Base-by-base conservation (phyloP, 1,140 invertebrate genomes). In the Pissodes strobi region DNA sequence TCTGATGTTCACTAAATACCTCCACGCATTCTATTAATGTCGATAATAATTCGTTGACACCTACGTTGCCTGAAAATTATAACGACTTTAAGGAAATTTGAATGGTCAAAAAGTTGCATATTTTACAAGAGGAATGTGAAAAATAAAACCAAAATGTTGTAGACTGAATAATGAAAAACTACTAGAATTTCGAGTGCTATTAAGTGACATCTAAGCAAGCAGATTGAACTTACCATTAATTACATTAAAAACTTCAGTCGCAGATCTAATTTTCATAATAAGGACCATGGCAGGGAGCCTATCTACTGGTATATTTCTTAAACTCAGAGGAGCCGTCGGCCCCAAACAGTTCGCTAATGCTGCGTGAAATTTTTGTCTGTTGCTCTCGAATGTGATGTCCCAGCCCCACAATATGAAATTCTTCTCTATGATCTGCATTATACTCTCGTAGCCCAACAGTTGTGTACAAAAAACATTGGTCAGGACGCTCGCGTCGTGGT, bases 401-500 rank as follows among this genome's bases (percentile, higher is more conserved):
- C 95, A 98, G 46, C 94, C 94, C 87, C 93, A 98, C 0, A 94
- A 85, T 18, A 97, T 80, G 80, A 97, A 97, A 82, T 95, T 94
- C 22, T 85, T 86, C 51, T 88, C 87, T 23, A 98, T 84, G 64
- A 90, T 90, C 78, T 93, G 89, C 48, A 95, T 86, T 48, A 97
- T 88, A 43, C 90, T 90, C 75, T 96, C 94, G 70, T 89, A 90
- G 77, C 94, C 94, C 58, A 98, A 82, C 55, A 95, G 82, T 78
- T 97, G 92, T 56, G 94, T 94, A 80, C 95, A 98, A 84, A 97
- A 98, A 64, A 98, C 93, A 81, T 98, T 96, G 43, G 94, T 88
- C 66, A 95, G 82, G 49, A 98, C 93, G 72, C 94, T 97, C 25
- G 86, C 87, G 79, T 97, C 95, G 78, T 97, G 94, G 77, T 98